These are phyloP conservation scores for Nematolebias whitei DNA, from an alignment of 2,113 vertebrate genomes.

Conservation along the genomic window DNA sequence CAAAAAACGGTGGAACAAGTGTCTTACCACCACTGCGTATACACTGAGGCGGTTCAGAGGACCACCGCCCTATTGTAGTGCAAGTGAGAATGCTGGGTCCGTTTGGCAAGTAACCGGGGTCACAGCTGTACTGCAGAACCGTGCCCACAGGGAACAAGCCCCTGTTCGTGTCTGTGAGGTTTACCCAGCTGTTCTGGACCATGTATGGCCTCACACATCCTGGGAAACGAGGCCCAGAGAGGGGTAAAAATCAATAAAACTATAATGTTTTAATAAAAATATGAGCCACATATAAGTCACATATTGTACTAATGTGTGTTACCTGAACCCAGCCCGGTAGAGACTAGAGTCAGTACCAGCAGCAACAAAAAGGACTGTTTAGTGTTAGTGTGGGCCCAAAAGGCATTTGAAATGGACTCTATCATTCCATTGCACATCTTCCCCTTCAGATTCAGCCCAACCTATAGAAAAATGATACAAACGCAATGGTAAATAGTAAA, in stretches of 20 bases:
- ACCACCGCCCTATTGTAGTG: constrained; percentile 73
- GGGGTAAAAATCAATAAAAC: too few relatives aligned
- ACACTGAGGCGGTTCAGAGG: constrained; percentile 78
- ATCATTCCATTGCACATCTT: constrained; percentile 81
- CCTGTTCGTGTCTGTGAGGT: constrained; percentile 80
- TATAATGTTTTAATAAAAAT: not conserved
- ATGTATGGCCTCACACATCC: constrained; percentile 78
- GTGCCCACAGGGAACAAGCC: constrained; percentile 78
- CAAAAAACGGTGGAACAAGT: too few relatives aligned
- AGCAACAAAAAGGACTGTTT: constrained; percentile 51
- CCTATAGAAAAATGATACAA: constrained; percentile 19
- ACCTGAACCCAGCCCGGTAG: constrained; percentile 73
- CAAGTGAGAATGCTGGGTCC: constrained; percentile 78
- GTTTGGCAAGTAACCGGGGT: constrained; percentile 77
- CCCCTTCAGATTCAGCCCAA: constrained; percentile 59
- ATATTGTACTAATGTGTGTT: constrained; percentile 20
- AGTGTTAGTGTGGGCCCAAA: constrained; percentile 36
- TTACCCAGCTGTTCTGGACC: constrained; percentile 80
- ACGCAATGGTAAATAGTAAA: not conserved
- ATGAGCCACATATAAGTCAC: too few relatives aligned
- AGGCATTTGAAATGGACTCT: constrained; percentile 60
- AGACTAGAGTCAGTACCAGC: constrained; percentile 53
- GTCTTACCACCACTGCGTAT: constrained; percentile 76
- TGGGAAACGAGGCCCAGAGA: constrained; percentile 37
- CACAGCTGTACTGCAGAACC: constrained; percentile 82